A percentile compares a stretch with the other conserved stretches of the same genome.
Evolutionary conservation across 23 tunicate species (phyloP).

Genomic region (Pegea sp.): DNA sequence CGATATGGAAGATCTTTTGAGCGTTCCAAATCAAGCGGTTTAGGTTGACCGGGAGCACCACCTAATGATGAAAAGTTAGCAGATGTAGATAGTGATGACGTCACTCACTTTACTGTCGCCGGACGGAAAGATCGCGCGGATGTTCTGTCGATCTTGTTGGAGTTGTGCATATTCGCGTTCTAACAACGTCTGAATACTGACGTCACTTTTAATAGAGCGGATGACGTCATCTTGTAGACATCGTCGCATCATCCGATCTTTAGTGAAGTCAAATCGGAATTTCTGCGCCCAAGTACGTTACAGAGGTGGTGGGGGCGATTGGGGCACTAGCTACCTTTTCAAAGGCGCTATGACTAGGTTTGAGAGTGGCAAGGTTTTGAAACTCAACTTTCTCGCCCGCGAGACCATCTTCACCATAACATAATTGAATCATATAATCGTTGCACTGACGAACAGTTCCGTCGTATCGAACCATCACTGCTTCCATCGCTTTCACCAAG

Average conservation of each 20-base stretch:
- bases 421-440: conserved; percentile 94
- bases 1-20: conserved; percentile 88
- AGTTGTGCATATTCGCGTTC: conserved; percentile 77
- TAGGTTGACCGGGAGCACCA: conserved; percentile 92
- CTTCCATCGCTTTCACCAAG: conserved; percentile 99
- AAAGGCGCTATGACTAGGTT: conserved; percentile 77
- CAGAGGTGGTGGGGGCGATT: neutral
- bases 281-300: conserved; percentile 27
- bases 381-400: conserved; percentile 99
- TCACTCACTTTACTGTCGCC: conserved; percentile 73
- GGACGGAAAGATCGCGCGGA: conserved; percentile 77
- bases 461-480: conserved; percentile 96
- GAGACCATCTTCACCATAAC: conserved; percentile 98
- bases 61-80: conserved; percentile 18
- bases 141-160: conserved; percentile 63
- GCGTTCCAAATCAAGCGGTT: conserved; percentile 92
- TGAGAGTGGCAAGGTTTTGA: conserved; percentile 81
- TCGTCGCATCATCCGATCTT: conserved; percentile 62
- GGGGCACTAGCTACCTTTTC: conserved; percentile 25
- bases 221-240: conserved; percentile 80
- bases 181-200: conserved; percentile 53
- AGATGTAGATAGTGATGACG: neutral
- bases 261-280: conserved; percentile 78
- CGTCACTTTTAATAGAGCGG: conserved; percentile 74
- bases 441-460: conserved; percentile 97